Evolutionary conservation across 2,888 invertebrate genomes (phyloP).

Genomic region (Camponotus fellah): DNA sequence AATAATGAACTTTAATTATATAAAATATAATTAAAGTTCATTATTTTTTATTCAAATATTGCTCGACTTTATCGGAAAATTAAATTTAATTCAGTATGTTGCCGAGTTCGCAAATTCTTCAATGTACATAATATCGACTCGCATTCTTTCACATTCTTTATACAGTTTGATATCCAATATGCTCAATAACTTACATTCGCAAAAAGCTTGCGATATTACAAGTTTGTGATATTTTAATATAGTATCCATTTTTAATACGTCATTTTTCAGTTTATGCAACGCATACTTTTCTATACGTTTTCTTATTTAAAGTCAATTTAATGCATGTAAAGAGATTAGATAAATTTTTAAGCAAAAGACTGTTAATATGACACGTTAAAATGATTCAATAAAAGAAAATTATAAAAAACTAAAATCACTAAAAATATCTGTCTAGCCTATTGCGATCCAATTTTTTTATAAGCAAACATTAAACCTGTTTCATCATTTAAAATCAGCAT

Average conservation of each 20-base stretch:
- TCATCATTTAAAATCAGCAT: background rate
- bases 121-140: slow-evolving; percentile 29
- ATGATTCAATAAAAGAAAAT: background rate
- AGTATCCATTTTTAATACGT: background rate
- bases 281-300: background rate
- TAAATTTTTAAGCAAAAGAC: background rate
- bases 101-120: slow-evolving; percentile 42
- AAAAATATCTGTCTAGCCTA: background rate
- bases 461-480: background rate
- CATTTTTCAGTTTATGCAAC: background rate
- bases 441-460: background rate
- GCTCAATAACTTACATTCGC: slow-evolving; percentile 1
- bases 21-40: background rate
- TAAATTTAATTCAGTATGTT: slow-evolving; percentile 33
- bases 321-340: background rate
- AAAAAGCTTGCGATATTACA: background rate
- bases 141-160: slow-evolving; percentile 31
- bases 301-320: background rate
- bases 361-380: background rate
- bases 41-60: slow-evolving; percentile 1
- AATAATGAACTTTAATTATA: no score
- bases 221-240: slow-evolving; percentile 11
- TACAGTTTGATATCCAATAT: background rate
- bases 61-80: background rate
- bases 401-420: background rate